These are phyloP conservation scores for Auanema sp. DNA, from an alignment of 2,888 invertebrate species.

Conservation along the genomic window DNA sequence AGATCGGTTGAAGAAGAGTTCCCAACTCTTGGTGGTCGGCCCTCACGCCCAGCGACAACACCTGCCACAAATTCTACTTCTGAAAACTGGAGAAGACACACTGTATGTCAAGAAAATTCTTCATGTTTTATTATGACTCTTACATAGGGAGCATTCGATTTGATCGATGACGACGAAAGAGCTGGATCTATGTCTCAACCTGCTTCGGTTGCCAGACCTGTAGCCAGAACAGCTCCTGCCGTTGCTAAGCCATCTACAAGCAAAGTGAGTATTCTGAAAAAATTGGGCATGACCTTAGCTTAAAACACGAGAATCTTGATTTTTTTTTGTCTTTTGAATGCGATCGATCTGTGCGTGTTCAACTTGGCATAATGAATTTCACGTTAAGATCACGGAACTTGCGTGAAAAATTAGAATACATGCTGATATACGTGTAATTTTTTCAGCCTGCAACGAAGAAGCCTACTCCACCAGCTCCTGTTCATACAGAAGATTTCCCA, in stretches of 20 bases:
- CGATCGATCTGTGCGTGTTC: too few species aligned
- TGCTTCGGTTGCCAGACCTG: constrained; percentile 5
- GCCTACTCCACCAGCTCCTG: constrained; percentile 11
- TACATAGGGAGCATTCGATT: not conserved
- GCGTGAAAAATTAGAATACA: too few species aligned
- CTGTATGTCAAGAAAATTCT: constrained; percentile 16
- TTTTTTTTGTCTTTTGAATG: too few species aligned
- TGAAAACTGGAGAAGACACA: constrained; percentile 21
- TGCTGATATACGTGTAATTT: too few species aligned
- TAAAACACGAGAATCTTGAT: too few species aligned
- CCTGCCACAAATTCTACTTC: not conserved
- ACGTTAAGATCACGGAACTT: too few species aligned
- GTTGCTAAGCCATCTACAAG: constrained; percentile 1
- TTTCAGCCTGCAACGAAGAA: not conserved
- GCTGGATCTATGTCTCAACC: constrained; percentile 12
- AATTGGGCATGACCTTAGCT: too few species aligned
- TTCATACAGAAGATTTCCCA: constrained; percentile 20
- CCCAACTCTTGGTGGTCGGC: constrained; percentile 27
- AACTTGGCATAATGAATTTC: too few species aligned
- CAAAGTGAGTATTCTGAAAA: not conserved
- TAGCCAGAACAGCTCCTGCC: constrained; percentile 3
- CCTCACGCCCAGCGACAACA: constrained; percentile 7
- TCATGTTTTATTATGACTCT: not conserved
- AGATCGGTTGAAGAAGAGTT: constrained; percentile 25
- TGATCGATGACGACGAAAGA: constrained; percentile 30